Evolutionary conservation across 2,888 invertebrate genomes (phyloP).

Genomic region (Latrodectus hesperus): DNA sequence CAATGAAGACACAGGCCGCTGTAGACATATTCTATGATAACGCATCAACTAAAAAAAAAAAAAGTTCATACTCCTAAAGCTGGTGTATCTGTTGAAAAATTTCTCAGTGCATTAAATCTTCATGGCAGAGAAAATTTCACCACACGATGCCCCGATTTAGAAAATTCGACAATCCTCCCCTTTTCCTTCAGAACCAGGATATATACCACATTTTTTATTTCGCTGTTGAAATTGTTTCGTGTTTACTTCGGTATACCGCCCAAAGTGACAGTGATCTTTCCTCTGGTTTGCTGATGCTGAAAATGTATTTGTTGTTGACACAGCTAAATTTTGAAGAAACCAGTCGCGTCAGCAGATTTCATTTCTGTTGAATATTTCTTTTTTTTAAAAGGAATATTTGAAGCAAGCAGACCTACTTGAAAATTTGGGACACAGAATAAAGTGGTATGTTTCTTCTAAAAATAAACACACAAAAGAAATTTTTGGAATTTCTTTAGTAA

Average conservation of each 20-base stretch:
- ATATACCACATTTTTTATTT: conserved; percentile 9
- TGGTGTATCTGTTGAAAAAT: conserved; percentile 27
- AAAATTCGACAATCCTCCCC: neutral
- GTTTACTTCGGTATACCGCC: conserved; percentile 18
- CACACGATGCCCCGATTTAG: neutral
- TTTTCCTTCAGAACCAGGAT: neutral
- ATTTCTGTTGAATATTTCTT: conserved; percentile 33
- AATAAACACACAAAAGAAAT: no score
- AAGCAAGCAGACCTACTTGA: no score
- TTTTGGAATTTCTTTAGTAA: no score
- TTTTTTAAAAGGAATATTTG: neutral
- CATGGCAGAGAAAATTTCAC: conserved; percentile 54
- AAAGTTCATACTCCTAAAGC: conserved; percentile 1
- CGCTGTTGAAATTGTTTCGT: conserved; percentile 41
- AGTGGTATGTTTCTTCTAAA: no score
- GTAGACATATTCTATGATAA: conserved; percentile 40
- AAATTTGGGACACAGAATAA: no score
- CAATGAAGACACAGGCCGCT: conserved; percentile 40
- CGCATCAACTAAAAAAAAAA: conserved; percentile 39
- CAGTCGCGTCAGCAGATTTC: conserved; percentile 27
- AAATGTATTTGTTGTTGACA: conserved; percentile 62
- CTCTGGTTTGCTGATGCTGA: conserved; percentile 50
- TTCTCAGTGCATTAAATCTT: conserved; percentile 55
- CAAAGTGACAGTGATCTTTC: conserved; percentile 22
- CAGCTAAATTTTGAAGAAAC: conserved; percentile 47